Conservation (phyloP, 2,797 vertebrate genomes). For the Thripadectes ignobilis region DNA sequence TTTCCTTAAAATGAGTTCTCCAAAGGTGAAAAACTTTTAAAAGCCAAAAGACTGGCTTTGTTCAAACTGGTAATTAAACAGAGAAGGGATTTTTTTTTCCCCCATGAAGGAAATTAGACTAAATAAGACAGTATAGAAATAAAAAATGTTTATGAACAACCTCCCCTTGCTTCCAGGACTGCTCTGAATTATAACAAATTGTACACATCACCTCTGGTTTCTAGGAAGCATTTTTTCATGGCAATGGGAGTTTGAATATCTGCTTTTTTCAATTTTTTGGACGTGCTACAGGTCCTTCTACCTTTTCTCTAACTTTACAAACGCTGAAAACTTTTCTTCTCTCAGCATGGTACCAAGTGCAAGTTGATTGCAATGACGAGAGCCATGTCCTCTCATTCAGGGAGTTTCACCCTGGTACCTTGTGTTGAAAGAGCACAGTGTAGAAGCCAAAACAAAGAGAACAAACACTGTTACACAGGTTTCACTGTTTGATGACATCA, state of each 20-base stretch:
- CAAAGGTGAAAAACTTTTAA: not conserved
- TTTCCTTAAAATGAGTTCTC: not conserved
- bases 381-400: not conserved
- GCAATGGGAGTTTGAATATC: not conserved
- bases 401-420: not conserved
- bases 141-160: not conserved
- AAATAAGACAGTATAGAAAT: not conserved
- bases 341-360: not conserved
- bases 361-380: not conserved
- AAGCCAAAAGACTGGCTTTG: not conserved
- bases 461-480: not conserved
- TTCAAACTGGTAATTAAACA: not conserved
- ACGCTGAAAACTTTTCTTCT: not conserved
- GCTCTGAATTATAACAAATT: not conserved
- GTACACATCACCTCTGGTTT: not conserved
- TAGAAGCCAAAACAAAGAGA: not conserved
- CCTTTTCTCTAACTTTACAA: not conserved
- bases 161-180: not conserved
- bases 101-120: not conserved
- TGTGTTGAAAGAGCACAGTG: not conserved
- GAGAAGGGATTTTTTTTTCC: not conserved
- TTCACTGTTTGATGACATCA: not conserved
- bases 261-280: not conserved
- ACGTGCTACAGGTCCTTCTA: not conserved
- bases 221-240: not conserved